Evolutionary conservation across 1,140 invertebrate species (phyloP).

Genomic region (Trachymyrmex cornetzi): DNA sequence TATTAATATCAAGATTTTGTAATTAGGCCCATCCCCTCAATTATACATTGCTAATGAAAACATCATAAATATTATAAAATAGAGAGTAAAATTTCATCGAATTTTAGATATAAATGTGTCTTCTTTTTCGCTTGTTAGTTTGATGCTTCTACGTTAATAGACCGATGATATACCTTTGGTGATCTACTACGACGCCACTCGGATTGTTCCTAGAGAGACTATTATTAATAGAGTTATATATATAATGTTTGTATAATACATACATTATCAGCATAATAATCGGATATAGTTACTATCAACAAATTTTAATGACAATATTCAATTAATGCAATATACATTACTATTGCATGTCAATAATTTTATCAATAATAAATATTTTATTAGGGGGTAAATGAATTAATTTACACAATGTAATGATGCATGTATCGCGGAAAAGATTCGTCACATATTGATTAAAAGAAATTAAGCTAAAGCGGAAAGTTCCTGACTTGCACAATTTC

Average conservation of each 20-base stretch:
- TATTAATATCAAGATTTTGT: too few relatives aligned
- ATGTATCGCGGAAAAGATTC: not conserved
- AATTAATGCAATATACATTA: slow-evolving; percentile 29
- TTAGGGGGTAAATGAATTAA: slow-evolving; percentile 13
- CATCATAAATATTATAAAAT: slow-evolving; percentile 33
- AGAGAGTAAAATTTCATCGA: not conserved
- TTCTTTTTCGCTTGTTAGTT: slow-evolving; percentile 49
- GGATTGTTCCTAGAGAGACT: slow-evolving; percentile 75
- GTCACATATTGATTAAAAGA: slow-evolving; percentile 31
- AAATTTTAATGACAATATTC: slow-evolving; percentile 18
- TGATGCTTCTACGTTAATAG: slow-evolving; percentile 68
- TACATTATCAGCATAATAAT: slow-evolving; percentile 28
- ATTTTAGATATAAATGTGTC: slow-evolving; percentile 16
- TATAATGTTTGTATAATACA: slow-evolving; percentile 1
- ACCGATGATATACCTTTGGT: slow-evolving; percentile 78
- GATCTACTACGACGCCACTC: slow-evolving; percentile 79
- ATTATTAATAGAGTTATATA: slow-evolving; percentile 5
- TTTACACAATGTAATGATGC: not conserved
- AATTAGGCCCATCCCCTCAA: too few relatives aligned
- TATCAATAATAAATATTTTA: slow-evolving; percentile 11
- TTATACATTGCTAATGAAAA: not conserved
- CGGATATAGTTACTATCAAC: slow-evolving; percentile 22
- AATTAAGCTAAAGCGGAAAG: not conserved
- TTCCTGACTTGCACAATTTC: slow-evolving; percentile 11
- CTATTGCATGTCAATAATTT: not conserved